phyloP scores from a whole-genome alignment of 2,113 vertebrate species.

The Neodon shergylaensis region DNA sequence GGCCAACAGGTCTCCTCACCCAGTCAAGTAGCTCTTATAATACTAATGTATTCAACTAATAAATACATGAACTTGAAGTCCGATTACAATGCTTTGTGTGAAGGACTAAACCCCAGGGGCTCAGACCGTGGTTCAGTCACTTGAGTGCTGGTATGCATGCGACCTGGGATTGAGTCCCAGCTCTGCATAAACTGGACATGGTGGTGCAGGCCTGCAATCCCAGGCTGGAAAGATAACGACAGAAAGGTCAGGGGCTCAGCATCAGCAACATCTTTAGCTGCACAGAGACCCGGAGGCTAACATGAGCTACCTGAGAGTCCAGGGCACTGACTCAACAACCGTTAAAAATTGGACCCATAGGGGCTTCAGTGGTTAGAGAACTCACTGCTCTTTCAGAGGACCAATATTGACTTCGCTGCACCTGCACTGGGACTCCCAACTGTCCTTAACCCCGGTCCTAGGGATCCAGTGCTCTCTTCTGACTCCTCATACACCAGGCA shows the following conservation, averaged over 20 bases:
- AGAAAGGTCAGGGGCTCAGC: neutral
- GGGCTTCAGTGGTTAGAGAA: neutral
- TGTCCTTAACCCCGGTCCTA: neutral
- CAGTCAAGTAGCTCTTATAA: slow-evolving; percentile 34
- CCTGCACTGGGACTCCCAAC: neutral
- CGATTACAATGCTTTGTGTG: neutral
- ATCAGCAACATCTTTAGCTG: neutral
- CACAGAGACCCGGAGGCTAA: neutral
- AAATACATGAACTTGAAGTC: neutral
- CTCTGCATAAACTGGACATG: neutral
- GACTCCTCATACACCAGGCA: neutral
- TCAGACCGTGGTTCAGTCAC: too few relatives aligned
- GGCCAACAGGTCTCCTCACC: slow-evolving; percentile 12
- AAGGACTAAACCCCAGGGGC: neutral
- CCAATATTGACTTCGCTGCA: neutral
- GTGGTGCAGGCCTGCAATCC: too few relatives aligned
- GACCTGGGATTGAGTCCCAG: too few relatives aligned
- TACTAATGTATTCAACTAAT: neutral
- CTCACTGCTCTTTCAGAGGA: neutral
- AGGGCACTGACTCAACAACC: neutral
- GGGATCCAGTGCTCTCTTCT: neutral
- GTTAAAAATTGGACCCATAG: neutral
- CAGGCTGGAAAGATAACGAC: neutral
- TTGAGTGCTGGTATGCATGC: too few relatives aligned
- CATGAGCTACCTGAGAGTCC: neutral